Evolutionary conservation across 2,797 vertebrate species (phyloP), one percentile per base, ranked within the genome.

Genomic region (Phataginus tetradactyla): DNA sequence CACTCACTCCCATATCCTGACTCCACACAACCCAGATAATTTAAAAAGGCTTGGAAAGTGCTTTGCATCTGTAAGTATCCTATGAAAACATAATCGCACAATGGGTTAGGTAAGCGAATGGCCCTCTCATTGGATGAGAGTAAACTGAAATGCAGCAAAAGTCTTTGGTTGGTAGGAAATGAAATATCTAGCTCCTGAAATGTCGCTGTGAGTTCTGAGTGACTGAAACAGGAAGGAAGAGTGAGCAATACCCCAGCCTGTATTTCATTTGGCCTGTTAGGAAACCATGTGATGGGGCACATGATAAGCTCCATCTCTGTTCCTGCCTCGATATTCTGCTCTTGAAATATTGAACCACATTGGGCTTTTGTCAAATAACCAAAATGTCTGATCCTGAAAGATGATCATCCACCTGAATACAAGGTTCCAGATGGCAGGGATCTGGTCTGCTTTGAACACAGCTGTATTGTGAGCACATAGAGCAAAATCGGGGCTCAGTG

Each of bases 151-250:
- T 23, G 23, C 64, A 95, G 61, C 7, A 23, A 77, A 93, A 61
- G 45, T 49, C 49, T 77, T 29, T 53, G 15, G 20, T 21, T 69
- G 59, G 34, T 86, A 71, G 85, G n/a, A 92, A 81, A 59, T n/a
- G 51, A 74, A 90, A 51, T 80, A 66, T 59, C 49, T 75, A n/a
- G 12, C 42, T 79, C 39, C 39, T 21, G 12, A 91, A 89, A 49
- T 72, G n/a, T 49, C 12, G 1, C 81, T 32, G 9, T 81, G 94
- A 84, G 85, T 78, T 95, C 80, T 75, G 75, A 93, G 68, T 0
- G 11, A 37, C 59, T 69, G 85, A 86, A 96, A 91, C 87, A 90
- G 96, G 96, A 97, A 97, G 93, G 88, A 97, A 91, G 85, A 14
- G 20, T 92, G 86, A 81, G 86, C 57, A 96, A 86, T 39, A 51